These are phyloP conservation scores for Serilophus lunatus DNA, from an alignment of 2,113 vertebrate genomes.

Conservation along the genomic window DNA sequence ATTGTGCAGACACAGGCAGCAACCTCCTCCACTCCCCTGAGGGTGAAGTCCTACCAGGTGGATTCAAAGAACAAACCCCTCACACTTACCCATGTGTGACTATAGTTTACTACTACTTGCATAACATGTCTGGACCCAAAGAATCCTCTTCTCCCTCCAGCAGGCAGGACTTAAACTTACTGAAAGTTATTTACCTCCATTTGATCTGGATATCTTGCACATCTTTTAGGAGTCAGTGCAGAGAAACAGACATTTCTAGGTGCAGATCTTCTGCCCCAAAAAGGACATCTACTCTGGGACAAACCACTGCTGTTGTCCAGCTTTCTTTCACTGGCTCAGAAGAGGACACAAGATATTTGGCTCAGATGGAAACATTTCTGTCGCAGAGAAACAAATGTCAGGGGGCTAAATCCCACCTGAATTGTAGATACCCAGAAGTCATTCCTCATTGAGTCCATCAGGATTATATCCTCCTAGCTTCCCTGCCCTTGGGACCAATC, in stretches of 20 bases:
- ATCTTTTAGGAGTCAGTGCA: neutral
- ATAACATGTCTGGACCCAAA: neutral
- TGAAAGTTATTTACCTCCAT: neutral
- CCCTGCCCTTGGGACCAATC: neutral
- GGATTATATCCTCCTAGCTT: neutral
- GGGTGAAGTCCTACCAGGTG: neutral
- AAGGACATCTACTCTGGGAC: neutral
- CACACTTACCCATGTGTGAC: accelerated
- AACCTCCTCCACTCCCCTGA: no score
- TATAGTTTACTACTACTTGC: neutral
- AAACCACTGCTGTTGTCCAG: neutral
- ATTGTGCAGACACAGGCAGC: no score
- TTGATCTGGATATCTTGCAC: neutral
- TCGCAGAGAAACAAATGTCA: neutral
- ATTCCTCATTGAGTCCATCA: neutral
- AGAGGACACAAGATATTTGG: neutral
- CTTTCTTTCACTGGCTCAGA: neutral
- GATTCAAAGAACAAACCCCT: neutral
- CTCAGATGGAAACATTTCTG: neutral
- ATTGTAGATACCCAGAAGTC: neutral
- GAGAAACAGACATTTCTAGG: neutral
- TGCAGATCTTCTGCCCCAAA: neutral
- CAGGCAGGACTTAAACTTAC: neutral
- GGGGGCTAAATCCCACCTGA: neutral
- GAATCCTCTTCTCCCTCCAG: neutral